phyloP scores from a whole-genome alignment of 2,888 invertebrate species.

The Chironomus tentans region DNA sequence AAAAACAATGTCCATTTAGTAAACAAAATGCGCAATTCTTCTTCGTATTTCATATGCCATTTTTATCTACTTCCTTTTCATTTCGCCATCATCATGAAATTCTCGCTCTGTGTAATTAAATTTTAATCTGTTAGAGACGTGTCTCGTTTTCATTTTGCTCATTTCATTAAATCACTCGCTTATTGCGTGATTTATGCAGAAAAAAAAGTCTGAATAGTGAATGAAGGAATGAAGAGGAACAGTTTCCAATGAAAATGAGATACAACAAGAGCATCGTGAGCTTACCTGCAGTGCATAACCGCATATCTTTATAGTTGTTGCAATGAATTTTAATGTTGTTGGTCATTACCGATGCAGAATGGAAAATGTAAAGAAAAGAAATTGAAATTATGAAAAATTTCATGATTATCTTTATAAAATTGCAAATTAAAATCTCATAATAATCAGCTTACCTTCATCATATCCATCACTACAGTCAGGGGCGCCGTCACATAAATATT shows the following conservation, averaged over 20 bases:
- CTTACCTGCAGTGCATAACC: slow-evolving; percentile 88
- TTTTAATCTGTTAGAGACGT: neutral
- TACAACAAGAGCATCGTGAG: neutral
- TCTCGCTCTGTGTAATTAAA: neutral
- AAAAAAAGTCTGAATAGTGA: neutral
- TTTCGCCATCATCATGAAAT: neutral
- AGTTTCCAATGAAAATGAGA: neutral
- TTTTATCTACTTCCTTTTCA: no score
- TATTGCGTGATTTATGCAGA: neutral
- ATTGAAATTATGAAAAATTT: neutral
- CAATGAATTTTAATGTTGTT: neutral
- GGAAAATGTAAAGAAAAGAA: neutral
- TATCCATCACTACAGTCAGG: slow-evolving; percentile 93
- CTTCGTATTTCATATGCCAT: no score
- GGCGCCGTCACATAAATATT: slow-evolving; percentile 48
- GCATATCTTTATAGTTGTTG: slow-evolving; percentile 51
- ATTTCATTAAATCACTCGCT: neutral
- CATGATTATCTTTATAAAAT: neutral
- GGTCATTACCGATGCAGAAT: neutral
- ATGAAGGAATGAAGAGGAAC: neutral
- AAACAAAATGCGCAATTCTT: no score
- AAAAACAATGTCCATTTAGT: no score
- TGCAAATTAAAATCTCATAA: neutral
- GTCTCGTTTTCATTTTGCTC: neutral
- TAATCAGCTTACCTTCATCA: slow-evolving; percentile 37